Base-by-base conservation (phyloP, 2,888 invertebrate species). In the Pammene aurita region DNA sequence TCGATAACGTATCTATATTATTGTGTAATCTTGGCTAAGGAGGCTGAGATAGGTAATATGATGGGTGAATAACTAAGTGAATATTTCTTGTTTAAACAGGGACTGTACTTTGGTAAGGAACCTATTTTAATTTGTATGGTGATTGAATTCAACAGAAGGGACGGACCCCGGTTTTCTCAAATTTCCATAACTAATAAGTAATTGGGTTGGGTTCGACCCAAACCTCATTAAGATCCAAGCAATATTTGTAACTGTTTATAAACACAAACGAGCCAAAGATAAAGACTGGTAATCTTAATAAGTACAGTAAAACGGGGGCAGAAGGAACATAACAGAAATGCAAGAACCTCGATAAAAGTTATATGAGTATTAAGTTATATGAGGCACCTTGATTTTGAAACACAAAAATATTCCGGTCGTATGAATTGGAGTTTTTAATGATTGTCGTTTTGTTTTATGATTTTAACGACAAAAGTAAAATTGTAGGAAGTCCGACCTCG, bases 1-100 rank as follows among this genome's bases (percentile, higher is more conserved):
- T 46, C 13, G 9, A 14, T 14, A 7, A 0, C n/a, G 46, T 46
- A 18, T 16, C 18, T 26, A 26, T 13, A 11, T 0, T 26, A 50
- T 50, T 26, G 5, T 11, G 5, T 5, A 11, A 50, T 50, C 50
- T 50, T 11, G 18, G 9, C 7, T 26, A 0, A 70, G 66, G 55
- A 58, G 26, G 26, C 57, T 73, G 72, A 60, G 70, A 66, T 73
- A 72, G 70, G 66, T 73, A 72, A 67, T 71, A 74, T 55, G 18
- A 67, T 67, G 61, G 52, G 13, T 46, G 44, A 68, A 57, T 62
- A 57, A 62, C 48, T 61, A 35, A 67, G 60, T 26, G 55, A 55
- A 55, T 50, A 35, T 50, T 67, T 44, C 35, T 13, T 60, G 46
- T 60, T 10, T 35, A 35, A 41, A 26, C 5, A 26, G 6, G 35